Conservation (phyloP, 1,140 invertebrate genomes). For the Conus ventricosus region DNA sequence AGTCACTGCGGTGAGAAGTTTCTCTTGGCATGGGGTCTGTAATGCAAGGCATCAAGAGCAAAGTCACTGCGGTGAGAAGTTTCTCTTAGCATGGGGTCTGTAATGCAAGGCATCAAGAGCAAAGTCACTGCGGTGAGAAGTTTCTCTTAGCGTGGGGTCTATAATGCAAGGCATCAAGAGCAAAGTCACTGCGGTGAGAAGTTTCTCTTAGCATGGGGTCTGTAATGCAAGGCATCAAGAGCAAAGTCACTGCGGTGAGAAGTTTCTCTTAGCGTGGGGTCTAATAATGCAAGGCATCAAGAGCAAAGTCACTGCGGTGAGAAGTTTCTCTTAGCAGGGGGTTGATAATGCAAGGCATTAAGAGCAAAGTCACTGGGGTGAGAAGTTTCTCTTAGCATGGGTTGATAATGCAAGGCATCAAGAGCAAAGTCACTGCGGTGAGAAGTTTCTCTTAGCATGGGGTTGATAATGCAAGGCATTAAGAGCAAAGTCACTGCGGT, state of each 20-base stretch:
- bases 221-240: constrained; percentile 81
- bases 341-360: constrained; percentile 79
- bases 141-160: too few species aligned
- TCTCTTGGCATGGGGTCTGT: too few species aligned
- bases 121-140: constrained; percentile 83
- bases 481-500: constrained; percentile 83
- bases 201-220: neutral
- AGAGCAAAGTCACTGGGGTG: constrained; percentile 83
- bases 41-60: constrained; percentile 84
- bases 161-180: constrained; percentile 84
- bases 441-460: constrained; percentile 54
- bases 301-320: constrained; percentile 82
- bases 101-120: constrained; percentile 81
- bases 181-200: constrained; percentile 82
- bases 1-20: constrained; percentile 81
- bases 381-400: too few species aligned
- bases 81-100: neutral
- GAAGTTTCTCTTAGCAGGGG: constrained; percentile 43
- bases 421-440: constrained; percentile 83
- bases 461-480: constrained; percentile 78
- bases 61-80: constrained; percentile 80
- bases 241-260: constrained; percentile 82
- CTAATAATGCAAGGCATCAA: constrained; percentile 85
- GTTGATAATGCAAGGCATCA: constrained; percentile 85
- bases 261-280: too few species aligned